Percentiles rank a stretch among this genome's conserved stretches.
These are phyloP conservation scores for Lepidocyrtoides sp. DNA, from an alignment of 2,888 invertebrate genomes.

Conservation along the genomic window DNA sequence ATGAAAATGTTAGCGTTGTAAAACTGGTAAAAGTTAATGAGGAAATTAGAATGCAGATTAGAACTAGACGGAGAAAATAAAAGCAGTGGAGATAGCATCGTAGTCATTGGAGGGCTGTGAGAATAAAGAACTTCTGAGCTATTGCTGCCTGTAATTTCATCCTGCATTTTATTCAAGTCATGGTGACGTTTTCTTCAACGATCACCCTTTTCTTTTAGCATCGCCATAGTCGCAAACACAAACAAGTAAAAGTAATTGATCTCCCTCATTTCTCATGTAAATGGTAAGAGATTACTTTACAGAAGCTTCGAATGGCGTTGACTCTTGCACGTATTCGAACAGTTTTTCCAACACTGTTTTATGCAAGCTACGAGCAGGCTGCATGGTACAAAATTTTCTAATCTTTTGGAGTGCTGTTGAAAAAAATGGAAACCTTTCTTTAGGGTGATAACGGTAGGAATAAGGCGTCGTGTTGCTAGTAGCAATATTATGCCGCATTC, in stretches of 20 bases:
- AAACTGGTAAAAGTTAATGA: slow-evolving; percentile 65
- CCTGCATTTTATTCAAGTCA: slow-evolving; percentile 15
- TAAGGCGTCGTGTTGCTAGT: not conserved
- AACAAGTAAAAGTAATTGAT: slow-evolving; percentile 17
- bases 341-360: slow-evolving; percentile 78
- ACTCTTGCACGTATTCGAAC: slow-evolving; percentile 78
- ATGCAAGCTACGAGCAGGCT: not conserved
- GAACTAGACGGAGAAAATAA: slow-evolving; percentile 58
- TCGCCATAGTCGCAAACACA: not conserved
- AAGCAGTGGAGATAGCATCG: not conserved
- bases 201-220: slow-evolving; percentile 31
- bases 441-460: not conserved
- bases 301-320: slow-evolving; percentile 76
- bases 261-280: slow-evolving; percentile 82
- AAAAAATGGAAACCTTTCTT: not conserved
- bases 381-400: too few species aligned
- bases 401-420: not conserved
- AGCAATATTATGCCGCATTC: not conserved
- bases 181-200: not conserved
- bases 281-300: slow-evolving; percentile 70
- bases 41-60: slow-evolving; percentile 85
- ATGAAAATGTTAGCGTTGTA: not conserved
- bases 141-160: slow-evolving; percentile 16
- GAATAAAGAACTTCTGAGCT: too few species aligned
- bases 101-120: not conserved